phyloP scores from a whole-genome alignment of 2,113 vertebrate genomes.

The Podocnemis expansa region DNA sequence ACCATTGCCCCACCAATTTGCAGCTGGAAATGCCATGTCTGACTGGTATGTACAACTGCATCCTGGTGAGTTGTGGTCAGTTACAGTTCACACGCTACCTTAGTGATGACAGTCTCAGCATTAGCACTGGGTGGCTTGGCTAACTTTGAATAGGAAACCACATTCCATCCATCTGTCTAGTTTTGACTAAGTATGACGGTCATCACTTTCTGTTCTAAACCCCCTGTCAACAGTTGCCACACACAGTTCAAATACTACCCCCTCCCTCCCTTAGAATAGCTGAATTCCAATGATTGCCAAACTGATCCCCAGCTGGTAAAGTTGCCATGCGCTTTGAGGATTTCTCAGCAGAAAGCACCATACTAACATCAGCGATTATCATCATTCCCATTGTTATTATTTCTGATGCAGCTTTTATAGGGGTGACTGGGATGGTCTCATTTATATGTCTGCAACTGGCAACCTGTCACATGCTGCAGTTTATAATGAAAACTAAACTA shows the following conservation, averaged over 20 bases:
- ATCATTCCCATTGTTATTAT: slow-evolving; percentile 55
- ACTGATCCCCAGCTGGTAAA: slow-evolving; percentile 22
- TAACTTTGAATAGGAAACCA: neutral
- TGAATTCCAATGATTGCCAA: neutral
- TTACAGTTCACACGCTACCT: neutral
- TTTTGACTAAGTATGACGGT: neutral
- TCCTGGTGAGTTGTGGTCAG: neutral
- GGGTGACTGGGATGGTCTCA: slow-evolving; percentile 65
- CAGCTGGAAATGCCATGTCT: no score
- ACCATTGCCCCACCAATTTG: no score
- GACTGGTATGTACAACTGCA: neutral
- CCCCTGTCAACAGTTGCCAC: neutral
- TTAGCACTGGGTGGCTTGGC: neutral
- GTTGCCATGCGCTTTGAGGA: slow-evolving; percentile 10
- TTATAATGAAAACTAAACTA: slow-evolving; percentile 9
- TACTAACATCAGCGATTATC: slow-evolving; percentile 33
- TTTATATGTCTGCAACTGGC: slow-evolving; percentile 66
- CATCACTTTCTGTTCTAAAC: neutral
- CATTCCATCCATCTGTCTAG: neutral
- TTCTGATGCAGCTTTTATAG: slow-evolving; percentile 57
- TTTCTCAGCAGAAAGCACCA: slow-evolving; percentile 34
- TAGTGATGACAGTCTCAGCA: neutral
- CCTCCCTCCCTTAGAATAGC: neutral
- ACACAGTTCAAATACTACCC: neutral
- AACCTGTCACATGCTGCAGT: slow-evolving; percentile 72